phyloP scores from a whole-genome alignment of 2,888 invertebrate species.

The Odontomyia ornata region DNA sequence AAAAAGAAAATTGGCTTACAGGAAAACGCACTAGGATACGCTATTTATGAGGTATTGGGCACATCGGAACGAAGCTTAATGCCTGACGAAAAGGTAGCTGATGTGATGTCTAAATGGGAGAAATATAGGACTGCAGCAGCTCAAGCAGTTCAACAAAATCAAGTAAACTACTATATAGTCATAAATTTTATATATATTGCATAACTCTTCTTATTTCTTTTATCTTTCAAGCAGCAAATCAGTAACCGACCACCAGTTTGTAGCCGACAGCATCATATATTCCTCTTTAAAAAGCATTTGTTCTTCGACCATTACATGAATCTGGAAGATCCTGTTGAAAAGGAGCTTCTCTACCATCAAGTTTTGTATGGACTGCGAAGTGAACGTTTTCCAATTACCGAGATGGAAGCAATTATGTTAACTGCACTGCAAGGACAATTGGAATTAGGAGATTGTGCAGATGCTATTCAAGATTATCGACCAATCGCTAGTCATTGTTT shows the following conservation, averaged over 20 bases:
- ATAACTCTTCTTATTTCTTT: constrained; percentile 9
- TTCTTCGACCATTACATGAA: constrained; percentile 83
- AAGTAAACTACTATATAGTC: constrained; percentile 52
- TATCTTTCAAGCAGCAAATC: constrained; percentile 58
- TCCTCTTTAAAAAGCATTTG: constrained; percentile 83
- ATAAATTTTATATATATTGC: background rate
- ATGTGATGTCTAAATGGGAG: constrained; percentile 96
- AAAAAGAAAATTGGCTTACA: constrained; percentile 84
- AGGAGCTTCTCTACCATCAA: constrained; percentile 93
- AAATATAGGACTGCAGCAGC: constrained; percentile 79
- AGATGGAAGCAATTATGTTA: constrained; percentile 94
- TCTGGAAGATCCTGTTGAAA: constrained; percentile 86
- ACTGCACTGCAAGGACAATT: constrained; percentile 93
- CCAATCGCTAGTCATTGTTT: constrained; percentile 82
- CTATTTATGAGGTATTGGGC: constrained; percentile 90
- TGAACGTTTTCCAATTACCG: constrained; percentile 91
- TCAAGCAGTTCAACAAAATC: constrained; percentile 64
- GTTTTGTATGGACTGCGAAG: constrained; percentile 88
- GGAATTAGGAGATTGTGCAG: constrained; percentile 85
- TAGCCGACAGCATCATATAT: constrained; percentile 71
- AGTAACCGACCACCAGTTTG: constrained; percentile 66
- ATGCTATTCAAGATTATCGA: constrained; percentile 72
- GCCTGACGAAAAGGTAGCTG: constrained; percentile 88
- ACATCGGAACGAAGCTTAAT: constrained; percentile 85
- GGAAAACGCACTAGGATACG: constrained; percentile 73